Evolutionary conservation across 2,797 vertebrate genomes (phyloP).

Genomic region (Malacoctenus gilli): DNA sequence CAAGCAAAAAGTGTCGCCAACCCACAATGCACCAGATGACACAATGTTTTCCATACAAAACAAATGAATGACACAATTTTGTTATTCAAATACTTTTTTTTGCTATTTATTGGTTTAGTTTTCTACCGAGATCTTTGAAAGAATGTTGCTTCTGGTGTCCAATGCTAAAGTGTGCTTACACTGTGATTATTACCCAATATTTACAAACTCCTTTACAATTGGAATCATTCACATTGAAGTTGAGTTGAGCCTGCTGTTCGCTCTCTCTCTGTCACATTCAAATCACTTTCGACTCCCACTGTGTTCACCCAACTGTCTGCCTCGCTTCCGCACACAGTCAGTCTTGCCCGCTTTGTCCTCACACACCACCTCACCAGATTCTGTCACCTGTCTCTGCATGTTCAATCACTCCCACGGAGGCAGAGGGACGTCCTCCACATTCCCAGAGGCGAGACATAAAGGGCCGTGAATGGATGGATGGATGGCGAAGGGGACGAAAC

Average conservation of each 20-base stretch:
- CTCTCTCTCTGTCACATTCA: constrained; percentile 50
- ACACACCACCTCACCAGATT: constrained; percentile 49
- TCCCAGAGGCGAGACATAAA: constrained; percentile 82
- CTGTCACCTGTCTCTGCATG: constrained; percentile 74
- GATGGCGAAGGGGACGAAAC: constrained; percentile 69
- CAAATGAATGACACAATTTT: too few relatives aligned
- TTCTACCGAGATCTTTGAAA: too few relatives aligned
- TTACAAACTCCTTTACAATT: too few relatives aligned
- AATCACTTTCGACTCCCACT: constrained; percentile 44
- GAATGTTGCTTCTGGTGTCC: too few relatives aligned
- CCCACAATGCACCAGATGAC: too few relatives aligned
- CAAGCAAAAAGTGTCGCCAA: too few relatives aligned
- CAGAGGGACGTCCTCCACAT: constrained; percentile 66
- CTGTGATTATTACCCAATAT: too few relatives aligned
- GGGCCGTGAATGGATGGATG: constrained; percentile 71
- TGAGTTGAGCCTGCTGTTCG: constrained; percentile 31
- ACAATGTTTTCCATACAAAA: too few relatives aligned
- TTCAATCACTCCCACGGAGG: constrained; percentile 69
- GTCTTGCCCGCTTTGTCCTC: constrained; percentile 52
- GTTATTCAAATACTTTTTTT: too few relatives aligned
- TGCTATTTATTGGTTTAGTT: too few relatives aligned
- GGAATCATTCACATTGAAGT: not conserved
- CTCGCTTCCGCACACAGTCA: constrained; percentile 45
- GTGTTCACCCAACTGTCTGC: constrained; percentile 47
- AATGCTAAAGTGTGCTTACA: too few relatives aligned